Evolutionary conservation across 2,888 invertebrate species (phyloP).

Genomic region (Cerastis leucographa): DNA sequence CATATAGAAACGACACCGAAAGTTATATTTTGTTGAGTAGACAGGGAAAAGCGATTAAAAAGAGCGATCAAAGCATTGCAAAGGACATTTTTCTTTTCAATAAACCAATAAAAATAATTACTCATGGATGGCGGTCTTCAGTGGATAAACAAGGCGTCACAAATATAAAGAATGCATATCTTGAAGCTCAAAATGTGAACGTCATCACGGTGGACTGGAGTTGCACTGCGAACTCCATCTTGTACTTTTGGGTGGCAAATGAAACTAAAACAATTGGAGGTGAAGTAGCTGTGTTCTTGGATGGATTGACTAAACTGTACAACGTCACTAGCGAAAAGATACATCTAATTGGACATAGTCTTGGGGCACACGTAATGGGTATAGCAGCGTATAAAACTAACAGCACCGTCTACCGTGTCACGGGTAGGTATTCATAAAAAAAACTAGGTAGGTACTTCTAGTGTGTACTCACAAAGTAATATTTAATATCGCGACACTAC

Average conservation of each 20-base stretch:
- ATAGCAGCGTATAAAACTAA: constrained; percentile 73
- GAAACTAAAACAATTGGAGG: constrained; percentile 73
- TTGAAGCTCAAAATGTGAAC: constrained; percentile 79
- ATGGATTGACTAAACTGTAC: constrained; percentile 67
- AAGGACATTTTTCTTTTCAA: constrained; percentile 49
- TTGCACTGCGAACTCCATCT: constrained; percentile 70
- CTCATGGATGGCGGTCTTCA: constrained; percentile 88
- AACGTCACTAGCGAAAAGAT: constrained; percentile 72
- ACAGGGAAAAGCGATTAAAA: constrained; percentile 59
- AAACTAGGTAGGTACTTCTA: too few species aligned
- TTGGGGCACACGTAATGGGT: constrained; percentile 82
- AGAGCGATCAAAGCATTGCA: constrained; percentile 35
- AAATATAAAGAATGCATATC: constrained; percentile 83
- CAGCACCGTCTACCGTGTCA: constrained; percentile 70
- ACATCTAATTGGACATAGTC: constrained; percentile 81
- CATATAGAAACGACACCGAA: constrained; percentile 68
- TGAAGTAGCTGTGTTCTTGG: constrained; percentile 72
- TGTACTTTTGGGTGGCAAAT: constrained; percentile 77
- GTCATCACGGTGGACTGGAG: constrained; percentile 86
- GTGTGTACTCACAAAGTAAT: too few species aligned
- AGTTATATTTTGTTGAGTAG: constrained; percentile 71
- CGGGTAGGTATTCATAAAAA: constrained; percentile 68
- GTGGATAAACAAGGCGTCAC: constrained; percentile 77
- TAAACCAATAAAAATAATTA: constrained; percentile 84
- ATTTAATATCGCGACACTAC: too few species aligned